Percentiles rank a stretch among this genome's conserved stretches.
phyloP scores from a whole-genome alignment of 2,888 invertebrate species.

The Selenia dentaria region DNA sequence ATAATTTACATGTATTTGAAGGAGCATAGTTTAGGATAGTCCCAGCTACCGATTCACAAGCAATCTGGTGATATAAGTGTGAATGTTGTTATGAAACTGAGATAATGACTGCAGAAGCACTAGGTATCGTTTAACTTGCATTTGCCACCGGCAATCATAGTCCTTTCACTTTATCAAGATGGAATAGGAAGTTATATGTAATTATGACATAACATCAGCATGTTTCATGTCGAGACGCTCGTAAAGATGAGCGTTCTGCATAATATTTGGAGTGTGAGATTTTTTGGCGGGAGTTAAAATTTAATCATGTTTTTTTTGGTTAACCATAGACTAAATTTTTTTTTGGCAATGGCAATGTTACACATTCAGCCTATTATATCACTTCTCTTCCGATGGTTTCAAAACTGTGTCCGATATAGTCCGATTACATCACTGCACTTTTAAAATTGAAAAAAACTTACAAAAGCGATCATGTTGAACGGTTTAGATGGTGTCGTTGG shows the following conservation, averaged over 20 bases:
- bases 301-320: not conserved
- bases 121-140: slow-evolving; percentile 8
- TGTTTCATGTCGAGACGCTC: not conserved
- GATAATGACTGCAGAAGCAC: slow-evolving; percentile 4
- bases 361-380: slow-evolving; percentile 11
- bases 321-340: slow-evolving; percentile 14
- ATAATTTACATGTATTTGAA: too few species aligned
- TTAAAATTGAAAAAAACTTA: slow-evolving; percentile 55
- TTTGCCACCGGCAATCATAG: slow-evolving; percentile 10
- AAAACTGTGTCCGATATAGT: slow-evolving; percentile 6
- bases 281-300: not conserved
- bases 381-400: slow-evolving; percentile 13
- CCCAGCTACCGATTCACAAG: not conserved
- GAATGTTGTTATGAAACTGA: slow-evolving; percentile 2
- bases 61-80: not conserved
- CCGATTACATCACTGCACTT: slow-evolving; percentile 25
- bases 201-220: slow-evolving; percentile 17
- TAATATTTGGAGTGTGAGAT: slow-evolving; percentile 3
- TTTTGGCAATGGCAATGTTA: slow-evolving; percentile 10
- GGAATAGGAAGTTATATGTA: slow-evolving; percentile 23
- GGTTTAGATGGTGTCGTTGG: slow-evolving; percentile 64
- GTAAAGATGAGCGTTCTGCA: not conserved
- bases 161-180: slow-evolving; percentile 37
- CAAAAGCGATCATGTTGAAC: slow-evolving; percentile 80
- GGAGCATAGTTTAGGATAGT: too few species aligned